phyloP scores from a whole-genome alignment of 2,113 vertebrate genomes.

The Formicarius rufipectus region DNA sequence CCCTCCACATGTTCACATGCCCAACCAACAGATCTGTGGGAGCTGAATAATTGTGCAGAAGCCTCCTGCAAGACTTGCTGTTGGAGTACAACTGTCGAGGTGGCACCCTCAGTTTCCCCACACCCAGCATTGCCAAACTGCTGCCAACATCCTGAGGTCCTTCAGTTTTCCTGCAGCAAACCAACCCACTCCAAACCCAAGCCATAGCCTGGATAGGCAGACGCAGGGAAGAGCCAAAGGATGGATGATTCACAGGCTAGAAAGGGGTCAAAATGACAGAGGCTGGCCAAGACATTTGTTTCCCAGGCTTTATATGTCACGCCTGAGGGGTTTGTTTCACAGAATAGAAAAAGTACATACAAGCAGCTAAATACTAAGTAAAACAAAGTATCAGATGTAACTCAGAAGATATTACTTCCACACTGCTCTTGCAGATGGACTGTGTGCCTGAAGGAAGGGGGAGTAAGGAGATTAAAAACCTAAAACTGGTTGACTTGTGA shows the following conservation, averaged over 20 bases:
- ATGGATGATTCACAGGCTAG: conserved; percentile 11
- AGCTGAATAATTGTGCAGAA: not conserved
- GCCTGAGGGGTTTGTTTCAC: not conserved
- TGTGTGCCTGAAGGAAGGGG: not conserved
- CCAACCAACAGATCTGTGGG: not conserved
- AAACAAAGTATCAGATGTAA: not conserved
- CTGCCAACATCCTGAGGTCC: not conserved
- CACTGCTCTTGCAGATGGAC: not conserved
- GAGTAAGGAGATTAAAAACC: not conserved
- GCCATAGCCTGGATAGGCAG: not conserved
- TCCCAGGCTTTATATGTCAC: not conserved
- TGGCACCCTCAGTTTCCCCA: not conserved
- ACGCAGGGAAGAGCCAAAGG: not conserved
- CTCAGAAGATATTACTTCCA: not conserved
- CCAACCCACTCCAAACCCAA: not conserved
- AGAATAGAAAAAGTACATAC: not conserved
- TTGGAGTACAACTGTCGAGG: not conserved
- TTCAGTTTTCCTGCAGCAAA: not conserved
- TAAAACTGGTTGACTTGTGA: not conserved
- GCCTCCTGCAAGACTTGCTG: not conserved
- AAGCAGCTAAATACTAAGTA: not conserved
- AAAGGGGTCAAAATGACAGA: conserved; percentile 11
- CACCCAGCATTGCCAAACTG: not conserved
- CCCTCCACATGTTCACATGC: not conserved
- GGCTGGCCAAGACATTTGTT: not conserved